A percentile compares a stretch with the other conserved stretches of the same genome.
These are phyloP conservation scores for Aptenodytes forsteri DNA, from an alignment of 2,113 vertebrate species.

Conservation along the genomic window DNA sequence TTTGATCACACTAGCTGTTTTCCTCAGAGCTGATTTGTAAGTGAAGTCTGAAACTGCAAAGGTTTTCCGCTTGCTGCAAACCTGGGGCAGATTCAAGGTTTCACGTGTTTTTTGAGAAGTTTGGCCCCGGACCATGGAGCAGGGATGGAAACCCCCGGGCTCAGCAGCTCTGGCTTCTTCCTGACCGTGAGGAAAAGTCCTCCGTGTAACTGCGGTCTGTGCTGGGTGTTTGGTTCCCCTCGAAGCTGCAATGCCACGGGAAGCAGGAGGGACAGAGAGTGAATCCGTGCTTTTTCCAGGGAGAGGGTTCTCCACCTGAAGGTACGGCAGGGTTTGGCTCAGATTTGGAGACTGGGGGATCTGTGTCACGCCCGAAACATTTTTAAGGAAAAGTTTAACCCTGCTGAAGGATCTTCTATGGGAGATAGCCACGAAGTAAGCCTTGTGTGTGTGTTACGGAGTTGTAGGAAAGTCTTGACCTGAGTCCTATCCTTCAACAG, in stretches of 20 bases:
- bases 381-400: background rate
- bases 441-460: background rate
- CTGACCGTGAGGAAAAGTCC: fast-evolving
- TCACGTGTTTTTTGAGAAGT: background rate
- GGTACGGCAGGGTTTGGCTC: background rate
- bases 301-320: background rate
- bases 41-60: background rate
- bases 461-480: background rate
- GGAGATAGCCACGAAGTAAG: background rate
- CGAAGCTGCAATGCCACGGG: background rate
- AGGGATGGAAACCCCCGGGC: background rate
- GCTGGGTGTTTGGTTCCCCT: background rate
- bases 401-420: background rate
- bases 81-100: background rate
- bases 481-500: background rate
- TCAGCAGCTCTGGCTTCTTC: background rate
- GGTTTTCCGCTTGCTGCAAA: background rate
- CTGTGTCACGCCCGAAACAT: background rate
- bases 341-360: background rate
- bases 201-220: background rate
- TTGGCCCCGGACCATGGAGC: background rate
- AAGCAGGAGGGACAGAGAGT: background rate
- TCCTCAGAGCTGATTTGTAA: background rate
- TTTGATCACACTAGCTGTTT: background rate
- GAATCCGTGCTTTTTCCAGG: background rate